Base-by-base conservation (phyloP, 1,140 invertebrate species). In the Papilio polytes region DNA sequence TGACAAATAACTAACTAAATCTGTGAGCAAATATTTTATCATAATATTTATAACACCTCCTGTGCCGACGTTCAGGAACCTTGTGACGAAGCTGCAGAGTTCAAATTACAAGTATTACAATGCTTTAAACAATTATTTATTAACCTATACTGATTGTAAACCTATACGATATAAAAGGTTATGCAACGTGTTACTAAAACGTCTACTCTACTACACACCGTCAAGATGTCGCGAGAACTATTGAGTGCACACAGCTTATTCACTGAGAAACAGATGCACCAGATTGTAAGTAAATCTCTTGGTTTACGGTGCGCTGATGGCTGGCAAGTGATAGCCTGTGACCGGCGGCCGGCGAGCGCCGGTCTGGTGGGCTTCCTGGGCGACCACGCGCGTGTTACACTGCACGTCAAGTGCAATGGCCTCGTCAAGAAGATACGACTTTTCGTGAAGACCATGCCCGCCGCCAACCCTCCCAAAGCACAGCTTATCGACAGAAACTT, bases 321-420 rank as follows among this genome's bases (percentile, higher is more conserved):
- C 2, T 89, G 84, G 81, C 15, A 84, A 15, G 10, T 94, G 4
- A 46, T 87, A 9, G 80, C 82, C 1, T 80, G 81, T 8, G 84
- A 89, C 4, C 36, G 91, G 6, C 85, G 80, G 18, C 86, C 87
- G 4, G 88, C 89, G 0, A 41, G 80, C 1, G 80, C 87, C 3
- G 93, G 92, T 0, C 46, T 94, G 0, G 78, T 87, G 0, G 93
- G 92, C 6, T 93, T 92, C 80, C 83, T 94, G 0, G 91, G 88
- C 2, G 92, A 93, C 44, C 92, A 94, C 59, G 85, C 87, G 4
- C 86, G 85, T 18, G 74, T 89, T 8, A 82, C 73, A 0, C 72
- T 94, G 0, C 59, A 84, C 20, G 85, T 93, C 4, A 80, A 80
- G 44, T 63, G 84, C 2, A 70, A 26, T 0, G 86, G 83, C 6